A percentile compares a stretch with the other conserved stretches of the same genome.
These are phyloP conservation scores for Clepsis dumicolana DNA, from an alignment of 2,888 invertebrate species.

Conservation along the genomic window DNA sequence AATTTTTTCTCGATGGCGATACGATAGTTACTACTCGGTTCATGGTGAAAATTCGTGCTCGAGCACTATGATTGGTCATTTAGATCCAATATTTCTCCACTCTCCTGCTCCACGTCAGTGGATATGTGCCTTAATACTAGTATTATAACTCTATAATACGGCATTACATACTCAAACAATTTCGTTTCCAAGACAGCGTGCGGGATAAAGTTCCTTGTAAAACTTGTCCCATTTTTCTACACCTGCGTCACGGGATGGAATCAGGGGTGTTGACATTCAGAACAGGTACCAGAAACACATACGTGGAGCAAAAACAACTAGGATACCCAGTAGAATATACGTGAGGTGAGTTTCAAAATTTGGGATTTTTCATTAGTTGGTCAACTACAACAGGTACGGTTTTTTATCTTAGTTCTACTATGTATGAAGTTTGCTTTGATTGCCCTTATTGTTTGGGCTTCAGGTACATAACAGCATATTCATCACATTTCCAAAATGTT, in stretches of 20 bases:
- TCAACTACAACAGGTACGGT: background rate
- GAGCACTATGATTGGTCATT: too few species aligned
- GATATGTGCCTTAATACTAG: too few species aligned
- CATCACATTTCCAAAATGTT: too few species aligned
- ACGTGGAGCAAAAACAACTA: conserved; percentile 22
- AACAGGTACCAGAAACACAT: conserved; percentile 24
- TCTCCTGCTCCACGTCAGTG: too few species aligned
- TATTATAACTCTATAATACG: too few species aligned
- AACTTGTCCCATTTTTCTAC: conserved; percentile 2
- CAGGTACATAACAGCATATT: too few species aligned
- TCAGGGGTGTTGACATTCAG: conserved; percentile 35
- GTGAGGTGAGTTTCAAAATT: conserved; percentile 27
- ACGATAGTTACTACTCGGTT: too few species aligned
- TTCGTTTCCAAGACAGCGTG: conserved; percentile 14
- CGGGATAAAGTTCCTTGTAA: background rate
- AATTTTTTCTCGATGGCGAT: too few species aligned
- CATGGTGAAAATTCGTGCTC: too few species aligned
- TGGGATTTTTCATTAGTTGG: conserved; percentile 23
- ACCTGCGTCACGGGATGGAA: conserved; percentile 19
- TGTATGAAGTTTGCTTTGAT: background rate
- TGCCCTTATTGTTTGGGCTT: too few species aligned
- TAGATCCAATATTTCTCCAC: too few species aligned
- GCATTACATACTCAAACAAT: background rate
- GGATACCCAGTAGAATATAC: conserved; percentile 14
- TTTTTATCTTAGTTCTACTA: background rate